Evolutionary conservation across 2,113 vertebrate genomes (phyloP).

Genomic region (Raphicerus campestris): DNA sequence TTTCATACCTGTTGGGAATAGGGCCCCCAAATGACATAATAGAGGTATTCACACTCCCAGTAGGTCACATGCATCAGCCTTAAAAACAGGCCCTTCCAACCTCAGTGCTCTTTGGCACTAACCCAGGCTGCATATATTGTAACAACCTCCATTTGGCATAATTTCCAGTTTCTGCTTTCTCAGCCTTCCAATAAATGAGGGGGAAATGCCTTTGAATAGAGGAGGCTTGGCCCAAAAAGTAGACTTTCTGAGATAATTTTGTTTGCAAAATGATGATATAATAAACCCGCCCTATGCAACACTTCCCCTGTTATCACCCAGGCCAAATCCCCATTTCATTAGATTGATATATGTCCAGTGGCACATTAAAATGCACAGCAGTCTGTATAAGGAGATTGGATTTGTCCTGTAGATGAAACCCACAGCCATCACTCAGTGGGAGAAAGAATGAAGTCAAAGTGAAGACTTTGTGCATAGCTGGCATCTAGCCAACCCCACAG

Average conservation of each 20-base stretch:
- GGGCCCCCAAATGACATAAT: not conserved
- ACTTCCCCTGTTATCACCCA: not conserved
- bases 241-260: conserved; percentile 34
- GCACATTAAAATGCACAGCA: not conserved
- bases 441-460: conserved; percentile 30
- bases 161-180: not conserved
- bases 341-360: not conserved
- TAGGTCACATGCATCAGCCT: not conserved
- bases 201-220: conserved; percentile 17
- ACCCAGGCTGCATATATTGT: not conserved
- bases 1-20: not conserved
- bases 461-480: not conserved
- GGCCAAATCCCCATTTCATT: conserved; percentile 18
- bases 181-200: not conserved
- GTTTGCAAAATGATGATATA: conserved; percentile 61
- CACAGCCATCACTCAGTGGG: conserved; percentile 55
- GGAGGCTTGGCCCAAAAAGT: conserved; percentile 18
- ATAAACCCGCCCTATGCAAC: conserved; percentile 50
- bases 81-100: not conserved
- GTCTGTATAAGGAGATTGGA: not conserved
- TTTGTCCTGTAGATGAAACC: conserved; percentile 40
- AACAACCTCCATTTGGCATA: not conserved
- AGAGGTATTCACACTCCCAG: not conserved
- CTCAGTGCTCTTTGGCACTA: not conserved
- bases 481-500: not conserved